Evolutionary conservation across 2,113 vertebrate genomes (phyloP).

Genomic region (Myiagra hebetior): DNA sequence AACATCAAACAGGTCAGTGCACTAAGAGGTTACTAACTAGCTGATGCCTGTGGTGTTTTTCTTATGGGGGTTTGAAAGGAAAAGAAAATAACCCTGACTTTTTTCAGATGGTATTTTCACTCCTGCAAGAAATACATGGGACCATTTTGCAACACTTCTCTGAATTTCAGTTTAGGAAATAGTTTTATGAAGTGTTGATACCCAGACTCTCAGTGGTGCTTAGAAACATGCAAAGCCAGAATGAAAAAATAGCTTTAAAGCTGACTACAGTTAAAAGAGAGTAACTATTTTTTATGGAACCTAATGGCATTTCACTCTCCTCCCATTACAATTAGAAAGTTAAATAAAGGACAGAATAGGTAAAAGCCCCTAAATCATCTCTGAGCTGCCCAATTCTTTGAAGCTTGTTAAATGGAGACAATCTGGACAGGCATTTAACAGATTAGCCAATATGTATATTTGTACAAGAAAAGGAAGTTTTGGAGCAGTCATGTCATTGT

Average conservation of each 20-base stretch:
- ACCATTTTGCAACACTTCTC: background rate
- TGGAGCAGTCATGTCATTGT: background rate
- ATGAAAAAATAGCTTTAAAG: background rate
- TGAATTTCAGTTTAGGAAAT: background rate
- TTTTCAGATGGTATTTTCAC: background rate
- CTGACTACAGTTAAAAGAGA: background rate
- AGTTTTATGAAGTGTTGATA: background rate
- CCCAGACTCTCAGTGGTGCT: background rate
- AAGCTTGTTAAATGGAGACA: background rate
- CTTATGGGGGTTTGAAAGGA: background rate
- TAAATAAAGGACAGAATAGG: background rate
- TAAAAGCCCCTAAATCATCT: background rate
- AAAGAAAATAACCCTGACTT: background rate
- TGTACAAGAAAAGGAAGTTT: background rate
- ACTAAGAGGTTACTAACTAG: conserved; percentile 4
- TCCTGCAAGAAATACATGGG: background rate
- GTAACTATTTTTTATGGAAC: background rate
- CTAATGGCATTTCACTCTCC: background rate
- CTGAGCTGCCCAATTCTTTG: background rate
- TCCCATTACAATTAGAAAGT: background rate
- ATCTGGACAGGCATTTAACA: background rate
- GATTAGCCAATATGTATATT: background rate
- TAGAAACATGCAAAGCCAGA: background rate
- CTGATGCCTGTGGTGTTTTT: conserved; percentile 18
- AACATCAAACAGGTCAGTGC: conserved; percentile 11